phyloP scores from a whole-genome alignment of 1,140 invertebrate species.

The Teleopsis dalmanni region DNA sequence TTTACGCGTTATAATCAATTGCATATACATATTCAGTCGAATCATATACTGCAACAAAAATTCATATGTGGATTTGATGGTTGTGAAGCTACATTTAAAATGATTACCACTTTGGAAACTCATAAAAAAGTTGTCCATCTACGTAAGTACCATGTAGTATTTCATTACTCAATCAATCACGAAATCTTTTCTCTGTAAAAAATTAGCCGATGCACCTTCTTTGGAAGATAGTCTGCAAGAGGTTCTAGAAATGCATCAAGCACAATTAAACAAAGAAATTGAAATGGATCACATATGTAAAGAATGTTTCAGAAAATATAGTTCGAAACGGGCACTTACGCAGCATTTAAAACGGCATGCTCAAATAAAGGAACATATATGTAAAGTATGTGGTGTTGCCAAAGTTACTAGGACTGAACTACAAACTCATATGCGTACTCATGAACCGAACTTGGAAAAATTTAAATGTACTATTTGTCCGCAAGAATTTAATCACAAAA shows the following conservation, averaged over 20 bases:
- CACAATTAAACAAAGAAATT: constrained; percentile 12
- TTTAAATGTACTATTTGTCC: constrained; percentile 36
- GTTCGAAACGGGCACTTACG: constrained; percentile 30
- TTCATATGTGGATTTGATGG: constrained; percentile 6
- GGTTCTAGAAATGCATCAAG: constrained; percentile 9
- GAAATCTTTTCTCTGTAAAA: background rate
- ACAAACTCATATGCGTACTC: constrained; percentile 32
- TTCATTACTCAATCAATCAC: background rate
- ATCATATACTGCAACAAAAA: constrained; percentile 16
- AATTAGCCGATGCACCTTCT: background rate
- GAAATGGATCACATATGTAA: constrained; percentile 23
- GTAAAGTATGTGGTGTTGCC: constrained; percentile 31
- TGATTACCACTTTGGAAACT: constrained; percentile 1
- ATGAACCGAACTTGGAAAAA: constrained; percentile 33
- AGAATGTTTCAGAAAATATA: constrained; percentile 27
- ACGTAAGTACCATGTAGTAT: background rate
- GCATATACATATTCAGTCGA: constrained; percentile 27
- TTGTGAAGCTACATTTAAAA: constrained; percentile 6
- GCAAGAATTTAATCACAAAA: constrained; percentile 35
- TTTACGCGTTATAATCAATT: constrained; percentile 37
- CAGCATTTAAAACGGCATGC: constrained; percentile 35
- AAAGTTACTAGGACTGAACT: constrained; percentile 36
- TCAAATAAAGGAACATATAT: constrained; percentile 30
- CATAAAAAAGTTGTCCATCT: constrained; percentile 7
- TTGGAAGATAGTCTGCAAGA: background rate